phyloP scores from a whole-genome alignment of 1,140 invertebrate genomes.

The Panagrolaimus sp. region DNA sequence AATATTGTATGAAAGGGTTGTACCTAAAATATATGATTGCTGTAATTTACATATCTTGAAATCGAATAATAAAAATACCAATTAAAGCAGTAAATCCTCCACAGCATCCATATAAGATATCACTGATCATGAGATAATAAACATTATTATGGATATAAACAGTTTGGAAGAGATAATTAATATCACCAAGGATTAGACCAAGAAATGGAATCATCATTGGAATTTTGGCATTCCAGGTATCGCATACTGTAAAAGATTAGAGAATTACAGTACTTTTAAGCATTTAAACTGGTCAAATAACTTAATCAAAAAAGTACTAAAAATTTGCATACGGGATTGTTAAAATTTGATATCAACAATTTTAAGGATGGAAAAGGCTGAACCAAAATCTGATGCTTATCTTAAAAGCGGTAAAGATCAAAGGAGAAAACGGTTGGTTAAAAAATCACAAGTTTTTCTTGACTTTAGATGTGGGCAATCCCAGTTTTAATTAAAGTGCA shows the following conservation, averaged over 20 bases:
- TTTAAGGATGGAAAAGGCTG: no score
- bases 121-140: constrained; percentile 48
- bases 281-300: no score
- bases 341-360: no score
- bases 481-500: no score
- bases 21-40: constrained; percentile 25
- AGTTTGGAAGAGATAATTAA: constrained; percentile 51
- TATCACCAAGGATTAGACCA: constrained; percentile 43
- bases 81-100: constrained; percentile 51
- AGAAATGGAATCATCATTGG: constrained; percentile 47
- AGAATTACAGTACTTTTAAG: no score
- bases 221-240: constrained; percentile 40
- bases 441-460: no score
- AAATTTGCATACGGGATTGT: no score
- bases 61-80: constrained; percentile 25
- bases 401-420: no score
- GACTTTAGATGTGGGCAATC: no score
- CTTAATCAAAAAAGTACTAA: no score
- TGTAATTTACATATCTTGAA: not conserved
- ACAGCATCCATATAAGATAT: constrained; percentile 50
- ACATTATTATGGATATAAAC: constrained; percentile 37
- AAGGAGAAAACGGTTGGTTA: no score
- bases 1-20: constrained; percentile 37
- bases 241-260: constrained; percentile 47
- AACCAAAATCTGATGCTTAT: no score